Conservation (phyloP, 2,113 vertebrate genomes). For the Ctenomys sociabilis region DNA sequence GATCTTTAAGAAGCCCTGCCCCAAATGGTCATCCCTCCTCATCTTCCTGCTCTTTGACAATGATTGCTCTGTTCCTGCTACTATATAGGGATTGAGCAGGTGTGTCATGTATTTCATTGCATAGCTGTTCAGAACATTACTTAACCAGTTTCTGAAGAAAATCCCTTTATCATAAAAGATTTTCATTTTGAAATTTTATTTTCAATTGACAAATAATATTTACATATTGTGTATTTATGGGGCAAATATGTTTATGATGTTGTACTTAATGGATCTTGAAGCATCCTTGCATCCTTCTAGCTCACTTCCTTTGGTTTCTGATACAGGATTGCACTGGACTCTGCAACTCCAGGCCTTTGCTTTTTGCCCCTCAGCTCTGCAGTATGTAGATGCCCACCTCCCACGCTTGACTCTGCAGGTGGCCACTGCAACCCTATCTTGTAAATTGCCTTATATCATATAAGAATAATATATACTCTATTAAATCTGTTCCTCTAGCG, state of each 20-base stretch:
- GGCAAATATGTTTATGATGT: background rate
- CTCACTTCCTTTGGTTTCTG: background rate
- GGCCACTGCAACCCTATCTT: background rate
- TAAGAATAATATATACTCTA: background rate
- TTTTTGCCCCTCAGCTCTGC: background rate
- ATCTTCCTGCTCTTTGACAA: background rate
- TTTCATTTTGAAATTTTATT: background rate
- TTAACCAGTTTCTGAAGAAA: background rate
- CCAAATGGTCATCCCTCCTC: rapidly evolving
- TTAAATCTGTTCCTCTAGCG: background rate
- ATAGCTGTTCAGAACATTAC: background rate
- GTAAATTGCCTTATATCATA: background rate
- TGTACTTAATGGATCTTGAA: background rate
- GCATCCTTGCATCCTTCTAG: background rate
- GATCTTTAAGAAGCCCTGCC: background rate
- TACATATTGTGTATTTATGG: background rate
- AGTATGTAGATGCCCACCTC: too few relatives aligned
- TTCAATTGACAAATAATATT: background rate
- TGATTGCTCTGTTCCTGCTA: background rate
- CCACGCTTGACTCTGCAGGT: background rate
- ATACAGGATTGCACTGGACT: background rate
- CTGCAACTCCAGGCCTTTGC: background rate
- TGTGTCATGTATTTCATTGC: background rate
- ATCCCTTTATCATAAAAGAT: background rate
- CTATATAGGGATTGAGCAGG: background rate